Percentiles rank a stretch among this genome's conserved stretches.
These are phyloP conservation scores for Centropus unirufus DNA, from an alignment of 2,113 vertebrate species.

Conservation along the genomic window DNA sequence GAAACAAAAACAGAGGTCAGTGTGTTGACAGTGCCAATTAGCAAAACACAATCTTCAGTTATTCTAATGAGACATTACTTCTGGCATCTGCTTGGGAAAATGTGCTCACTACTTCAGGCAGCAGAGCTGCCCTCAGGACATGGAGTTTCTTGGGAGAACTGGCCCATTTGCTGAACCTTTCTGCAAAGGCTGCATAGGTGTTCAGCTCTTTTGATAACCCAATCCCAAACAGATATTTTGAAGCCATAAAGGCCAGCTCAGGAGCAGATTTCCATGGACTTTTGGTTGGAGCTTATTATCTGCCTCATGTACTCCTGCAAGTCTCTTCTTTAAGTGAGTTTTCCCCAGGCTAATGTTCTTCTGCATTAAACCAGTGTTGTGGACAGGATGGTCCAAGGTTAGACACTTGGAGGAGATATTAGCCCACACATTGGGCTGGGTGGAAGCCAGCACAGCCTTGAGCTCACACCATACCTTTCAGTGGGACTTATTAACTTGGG, in stretches of 20 bases:
- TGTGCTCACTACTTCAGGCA: not conserved
- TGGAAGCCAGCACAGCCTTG: not conserved
- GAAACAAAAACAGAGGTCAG: not conserved
- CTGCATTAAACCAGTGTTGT: not conserved
- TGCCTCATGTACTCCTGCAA: not conserved
- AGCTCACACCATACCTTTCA: not conserved
- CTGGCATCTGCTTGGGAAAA: not conserved
- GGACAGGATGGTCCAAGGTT: not conserved
- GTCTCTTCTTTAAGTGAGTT: not conserved
- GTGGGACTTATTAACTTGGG: not conserved
- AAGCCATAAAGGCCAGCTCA: not conserved
- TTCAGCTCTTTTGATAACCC: not conserved
- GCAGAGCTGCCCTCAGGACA: not conserved
- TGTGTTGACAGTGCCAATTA: not conserved
- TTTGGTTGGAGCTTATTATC: not conserved
- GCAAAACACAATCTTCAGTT: not conserved
- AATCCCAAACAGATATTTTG: not conserved
- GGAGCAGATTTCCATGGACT: not conserved
- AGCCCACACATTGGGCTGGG: not conserved
- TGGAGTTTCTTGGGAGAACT: not conserved
- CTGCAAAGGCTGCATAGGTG: not conserved
- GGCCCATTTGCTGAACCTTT: not conserved
- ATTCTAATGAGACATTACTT: slow-evolving; percentile 15
- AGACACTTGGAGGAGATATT: not conserved
- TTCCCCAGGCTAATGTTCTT: not conserved